Evolutionary conservation across 2,113 vertebrate species (phyloP).

Genomic region (Gymnogyps californianus): DNA sequence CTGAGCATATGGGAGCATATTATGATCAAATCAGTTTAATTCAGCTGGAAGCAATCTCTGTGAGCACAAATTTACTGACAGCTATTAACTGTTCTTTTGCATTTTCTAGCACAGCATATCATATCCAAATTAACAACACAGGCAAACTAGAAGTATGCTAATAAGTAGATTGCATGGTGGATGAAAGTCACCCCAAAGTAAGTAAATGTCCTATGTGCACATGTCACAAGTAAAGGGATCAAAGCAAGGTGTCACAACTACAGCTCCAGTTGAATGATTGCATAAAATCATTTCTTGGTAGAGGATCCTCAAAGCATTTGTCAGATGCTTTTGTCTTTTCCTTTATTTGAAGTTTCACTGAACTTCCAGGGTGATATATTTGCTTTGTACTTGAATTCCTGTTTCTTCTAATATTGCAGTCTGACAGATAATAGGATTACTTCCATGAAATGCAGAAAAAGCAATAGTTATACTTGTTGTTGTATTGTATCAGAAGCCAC

Average conservation of each 20-base stretch:
- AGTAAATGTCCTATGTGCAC: neutral
- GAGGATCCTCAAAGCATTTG: neutral
- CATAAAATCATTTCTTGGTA: neutral
- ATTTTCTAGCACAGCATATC: neutral
- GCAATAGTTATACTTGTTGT: neutral
- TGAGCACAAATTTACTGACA: neutral
- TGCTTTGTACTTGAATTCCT: neutral
- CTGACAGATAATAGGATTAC: neutral
- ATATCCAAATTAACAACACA: neutral
- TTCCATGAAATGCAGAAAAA: conserved; percentile 1
- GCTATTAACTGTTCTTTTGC: neutral
- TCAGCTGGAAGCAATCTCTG: neutral
- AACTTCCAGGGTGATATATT: neutral
- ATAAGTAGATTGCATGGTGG: neutral
- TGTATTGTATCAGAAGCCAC: neutral
- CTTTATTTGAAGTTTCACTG: neutral
- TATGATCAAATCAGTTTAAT: neutral
- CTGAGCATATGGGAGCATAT: neutral
- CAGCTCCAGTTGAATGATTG: neutral
- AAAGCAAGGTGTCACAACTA: neutral
- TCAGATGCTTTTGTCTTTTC: neutral
- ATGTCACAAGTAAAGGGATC: neutral
- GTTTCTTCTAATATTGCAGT: neutral
- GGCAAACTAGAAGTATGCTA: neutral
- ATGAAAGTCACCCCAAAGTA: neutral